Evolutionary conservation across 92 coral and sea anemone genomes (phyloP).

Genomic region (Heliopora coerulea): DNA sequence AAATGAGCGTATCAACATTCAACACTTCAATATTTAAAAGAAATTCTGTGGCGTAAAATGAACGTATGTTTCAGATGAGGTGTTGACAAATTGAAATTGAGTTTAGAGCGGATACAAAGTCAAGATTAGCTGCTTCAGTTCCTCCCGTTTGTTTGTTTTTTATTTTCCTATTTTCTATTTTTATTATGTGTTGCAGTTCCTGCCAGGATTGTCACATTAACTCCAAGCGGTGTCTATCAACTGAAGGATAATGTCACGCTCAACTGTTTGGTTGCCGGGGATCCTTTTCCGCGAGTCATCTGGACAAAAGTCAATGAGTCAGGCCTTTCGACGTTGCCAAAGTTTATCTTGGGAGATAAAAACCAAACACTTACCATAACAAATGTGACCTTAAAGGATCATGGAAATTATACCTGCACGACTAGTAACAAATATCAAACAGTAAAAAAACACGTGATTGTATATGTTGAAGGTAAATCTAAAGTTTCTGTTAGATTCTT

Average conservation of each 20-base stretch:
- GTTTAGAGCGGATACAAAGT: too few relatives aligned
- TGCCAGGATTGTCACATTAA: background rate
- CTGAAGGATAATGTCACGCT: conserved; percentile 5
- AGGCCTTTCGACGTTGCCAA: conserved; percentile 7
- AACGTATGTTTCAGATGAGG: too few relatives aligned
- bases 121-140: too few relatives aligned
- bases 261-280: conserved; percentile 37
- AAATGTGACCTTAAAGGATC: conserved; percentile 43
- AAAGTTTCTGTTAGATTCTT: too few relatives aligned
- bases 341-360: conserved; percentile 13
- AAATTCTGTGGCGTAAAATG: too few relatives aligned
- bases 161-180: too few relatives aligned
- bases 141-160: too few relatives aligned
- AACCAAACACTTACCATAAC: conserved; percentile 46
- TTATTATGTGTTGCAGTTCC: conserved; percentile 20
- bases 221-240: conserved; percentile 21
- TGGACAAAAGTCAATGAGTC: conserved; percentile 45
- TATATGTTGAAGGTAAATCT: conserved; percentile 35
- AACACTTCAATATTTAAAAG: too few relatives aligned
- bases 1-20: too few relatives aligned
- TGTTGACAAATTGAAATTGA: too few relatives aligned
- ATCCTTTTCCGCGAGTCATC: conserved; percentile 35
- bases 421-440: conserved; percentile 38
- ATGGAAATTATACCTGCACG: conserved; percentile 44
- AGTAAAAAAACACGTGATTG: conserved; percentile 16